phyloP scores from a whole-genome alignment of 2,113 vertebrate species.

The Azemiops feae region DNA sequence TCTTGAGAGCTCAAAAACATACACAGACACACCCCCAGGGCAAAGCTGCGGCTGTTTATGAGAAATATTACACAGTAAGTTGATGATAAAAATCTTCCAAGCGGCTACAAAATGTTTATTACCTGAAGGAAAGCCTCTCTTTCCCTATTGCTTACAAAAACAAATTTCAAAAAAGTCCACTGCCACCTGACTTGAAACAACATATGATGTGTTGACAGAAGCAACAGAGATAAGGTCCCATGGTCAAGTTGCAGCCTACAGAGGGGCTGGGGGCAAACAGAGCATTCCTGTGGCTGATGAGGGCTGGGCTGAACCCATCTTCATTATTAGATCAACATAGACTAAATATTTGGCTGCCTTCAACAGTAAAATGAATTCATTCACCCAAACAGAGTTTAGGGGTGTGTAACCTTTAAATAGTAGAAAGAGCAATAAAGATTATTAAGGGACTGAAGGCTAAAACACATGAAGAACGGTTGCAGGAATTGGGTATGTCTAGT shows the following conservation, averaged over 20 bases:
- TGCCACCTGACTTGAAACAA: neutral
- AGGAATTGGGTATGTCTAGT: neutral
- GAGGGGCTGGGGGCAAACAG: neutral
- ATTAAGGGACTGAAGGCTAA: neutral
- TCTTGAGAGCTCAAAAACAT: neutral
- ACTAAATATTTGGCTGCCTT: neutral
- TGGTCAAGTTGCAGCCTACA: neutral
- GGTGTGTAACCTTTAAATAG: neutral
- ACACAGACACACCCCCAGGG: neutral
- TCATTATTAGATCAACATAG: neutral
- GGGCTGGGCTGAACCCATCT: too few relatives aligned
- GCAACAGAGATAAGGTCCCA: neutral
- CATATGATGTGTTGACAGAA: neutral
- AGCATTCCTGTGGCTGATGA: neutral
- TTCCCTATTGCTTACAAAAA: neutral
- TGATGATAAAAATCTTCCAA: neutral
- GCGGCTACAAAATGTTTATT: neutral
- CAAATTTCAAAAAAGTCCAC: neutral
- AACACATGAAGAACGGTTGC: neutral
- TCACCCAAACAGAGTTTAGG: neutral
- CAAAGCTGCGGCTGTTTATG: neutral
- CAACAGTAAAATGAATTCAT: neutral
- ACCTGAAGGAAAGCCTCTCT: neutral
- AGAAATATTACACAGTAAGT: neutral
- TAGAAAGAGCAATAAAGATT: neutral